Evolutionary conservation across 2,888 invertebrate species (phyloP), one percentile per base, ranked within the genome.

Genomic region (Nomada goodeniana): DNA sequence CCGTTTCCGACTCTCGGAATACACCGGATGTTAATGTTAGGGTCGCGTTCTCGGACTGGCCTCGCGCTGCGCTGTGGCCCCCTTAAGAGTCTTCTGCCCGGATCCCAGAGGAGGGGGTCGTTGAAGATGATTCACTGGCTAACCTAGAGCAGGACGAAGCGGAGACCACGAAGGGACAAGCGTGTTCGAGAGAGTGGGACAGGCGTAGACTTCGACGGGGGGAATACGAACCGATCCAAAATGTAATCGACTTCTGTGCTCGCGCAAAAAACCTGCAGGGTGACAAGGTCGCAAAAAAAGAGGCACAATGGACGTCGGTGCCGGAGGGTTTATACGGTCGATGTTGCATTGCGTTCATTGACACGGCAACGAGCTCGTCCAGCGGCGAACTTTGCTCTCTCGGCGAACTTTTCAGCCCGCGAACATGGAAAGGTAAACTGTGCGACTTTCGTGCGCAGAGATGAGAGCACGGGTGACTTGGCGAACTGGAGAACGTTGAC

Each of bases 41-140:
- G 92, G 90, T 93, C 92, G 92, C 92, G 92, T 93, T 93, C 92
- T 93, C 92, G 91, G 88, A 93, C 93, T 93, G 93, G 92, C 92
- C 90, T 91, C 91, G 92, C 92, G 91, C 90, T 89, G 92, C 91
- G 90, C 90, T 89, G 92, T 89, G 92, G 92, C 90, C 92, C 92
- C 92, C 92, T 93, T 93, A 93, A 93, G 92, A 93, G 92, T 93
- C 92, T 90, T 93, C 92, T 91, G 92, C 88, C 87, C 89, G 89
- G 91, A 89, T 88, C 88, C 88, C 88, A 78, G 90, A 89, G 86
- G 91, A 91, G 91, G 90, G 91, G 91, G 88, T 90, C 88, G 89
- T 89, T 90, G 90, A 92, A 91, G 92, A 92, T 92, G 92, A 92
- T 92, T 92, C 92, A 92, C 91, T 89, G 89, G 79, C 82, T 74